Evolutionary conservation across 2,888 invertebrate species (phyloP), one percentile per base, ranked within the genome.

Genomic region (Strigamia maritima): DNA sequence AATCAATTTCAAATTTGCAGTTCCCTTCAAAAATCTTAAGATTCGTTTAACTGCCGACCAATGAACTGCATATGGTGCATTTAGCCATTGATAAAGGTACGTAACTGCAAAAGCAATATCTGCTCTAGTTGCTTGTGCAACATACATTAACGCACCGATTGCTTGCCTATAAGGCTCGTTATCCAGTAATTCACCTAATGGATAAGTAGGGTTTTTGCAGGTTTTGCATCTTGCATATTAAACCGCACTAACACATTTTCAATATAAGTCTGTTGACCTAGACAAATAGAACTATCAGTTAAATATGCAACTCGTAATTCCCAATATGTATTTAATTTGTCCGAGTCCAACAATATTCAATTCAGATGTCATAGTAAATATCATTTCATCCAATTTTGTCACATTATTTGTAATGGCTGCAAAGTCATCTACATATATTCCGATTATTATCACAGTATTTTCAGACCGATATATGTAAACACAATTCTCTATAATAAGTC

Each of bases 81-180:
- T 80, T n/a, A 80, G 79, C 44, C 82, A 83, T 77, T 82, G 81
- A 0, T 83, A 77, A 7, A 83, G 70, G 10, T 77, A 80, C 44
- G 80, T 78, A 0, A 82, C 81, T 1, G 82, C 81, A 79, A 77
- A 82, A 14, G 82, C 24, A 38, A 83, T 82, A 65, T 82, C 83
- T 14, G 83, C 82, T 10, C 83, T 60, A 1, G 83, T 81, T 7
- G 60, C 26, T 8, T 22, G 16, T 8, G 82, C 83, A n/a, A n/a
- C n/a, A n/a, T n/a, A n/a, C n/a, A n/a, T n/a, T n/a, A n/a, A n/a
- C n/a, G n/a, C n/a, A n/a, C 83, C 35, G 83, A 80, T 8, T 82
- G 77, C 38, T 82, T 76, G n/a, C 10, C 78, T 79, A 40, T 82
- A 82, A 2, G 82, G 82, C 8, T 22, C 10, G 16, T 6, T 16